Base-by-base conservation (phyloP, 2,888 invertebrate genomes). In the Diarsia dahlii region DNA sequence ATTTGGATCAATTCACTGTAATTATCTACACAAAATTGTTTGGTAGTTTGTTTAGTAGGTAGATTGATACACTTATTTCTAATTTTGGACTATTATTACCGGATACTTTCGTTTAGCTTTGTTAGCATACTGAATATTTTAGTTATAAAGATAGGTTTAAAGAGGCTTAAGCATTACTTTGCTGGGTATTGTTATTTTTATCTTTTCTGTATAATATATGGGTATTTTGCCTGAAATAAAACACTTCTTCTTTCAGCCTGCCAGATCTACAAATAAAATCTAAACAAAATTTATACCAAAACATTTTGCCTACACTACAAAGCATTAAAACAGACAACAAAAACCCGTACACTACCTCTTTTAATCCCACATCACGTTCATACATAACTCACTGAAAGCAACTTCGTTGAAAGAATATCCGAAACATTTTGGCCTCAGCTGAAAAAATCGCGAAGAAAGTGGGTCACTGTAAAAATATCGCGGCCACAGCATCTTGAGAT, bases 381-480 rank as follows among this genome's bases (percentile, higher is more conserved):
- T 34, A 66, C 63, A 76, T 81, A 77, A 74, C 46, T 85, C 68
- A 74, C 48, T 66, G 23, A 58, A 63, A 54, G 45, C 28, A 56
- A 70, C n/a, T 18, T 28, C 60, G 58, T 68, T 46, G 64, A 67
- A 72, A 79, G 68, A 76, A 73, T 73, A 83, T 74, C 76, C 9
- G 60, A 60, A 71, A 71, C 73, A 84, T 75, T 86, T 84, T 73
- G 34, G 76, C 23, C 77, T 80, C 70, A 74, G 70, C 73, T 80
- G 72, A 84, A 87, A 84, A 87, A 80, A 84, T 68, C 71, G 18
- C 82, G 74, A 60, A 66, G 87, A 90, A 93, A 91, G 85, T 93
- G 89, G 94, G 93, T 94, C 94, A 94, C 86, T 89, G 91, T 83
- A 91, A 90, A 92, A 93, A 92, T 92, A 92, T 90, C 90, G 90